Base-by-base conservation (phyloP, 2,113 vertebrate species). In the Oreotragus oreotragus region DNA sequence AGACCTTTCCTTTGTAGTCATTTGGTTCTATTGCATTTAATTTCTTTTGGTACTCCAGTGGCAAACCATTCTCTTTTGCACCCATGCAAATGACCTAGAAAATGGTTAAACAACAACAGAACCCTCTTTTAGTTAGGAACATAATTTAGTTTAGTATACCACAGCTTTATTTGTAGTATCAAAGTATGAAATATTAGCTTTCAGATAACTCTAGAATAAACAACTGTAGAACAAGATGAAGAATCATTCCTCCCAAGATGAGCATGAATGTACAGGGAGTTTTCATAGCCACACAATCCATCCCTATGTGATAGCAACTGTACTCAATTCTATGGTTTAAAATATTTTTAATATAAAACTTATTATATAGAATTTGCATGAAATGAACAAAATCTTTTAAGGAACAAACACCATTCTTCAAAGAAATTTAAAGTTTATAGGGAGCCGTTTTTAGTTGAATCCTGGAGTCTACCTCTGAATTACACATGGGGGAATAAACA, bases 41-140 rank as follows among this genome's bases (percentile, higher is more conserved):
- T 92, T 98, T 99, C 98, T 99, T 98, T 90, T 99, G 98, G 97
- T 99, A 99, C 7, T 99, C 98, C 80, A 62, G 0, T 3, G 99
- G 99, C 96, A 99, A 99, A 91, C 98, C 98, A 16, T 99, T 99
- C 99, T 99, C 99, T 98, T 99, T 98, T 21, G 99, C 99, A 25
- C 99, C 99, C 98, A 99, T 96, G 98, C 99, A 99, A 96, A 99
- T 98, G 84, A 99, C 99, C 99, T 99, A 66, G 55, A 95, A 90
- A 90, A 43, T 55, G 5, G 0, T 39, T 21, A 64, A 93, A 21
- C 85, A 86, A 90, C 6, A 73, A 57, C 45, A 36, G 53, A 43
- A n/a, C 5, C 3, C 16, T 79, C 60, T 91, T 87, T 98, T 60
- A 91, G 81, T 96, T 91, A 95, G 86, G 70, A 96, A 53, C 47